Conservation (phyloP, 2,797 vertebrate genomes). For the Poliocrania exsul region DNA sequence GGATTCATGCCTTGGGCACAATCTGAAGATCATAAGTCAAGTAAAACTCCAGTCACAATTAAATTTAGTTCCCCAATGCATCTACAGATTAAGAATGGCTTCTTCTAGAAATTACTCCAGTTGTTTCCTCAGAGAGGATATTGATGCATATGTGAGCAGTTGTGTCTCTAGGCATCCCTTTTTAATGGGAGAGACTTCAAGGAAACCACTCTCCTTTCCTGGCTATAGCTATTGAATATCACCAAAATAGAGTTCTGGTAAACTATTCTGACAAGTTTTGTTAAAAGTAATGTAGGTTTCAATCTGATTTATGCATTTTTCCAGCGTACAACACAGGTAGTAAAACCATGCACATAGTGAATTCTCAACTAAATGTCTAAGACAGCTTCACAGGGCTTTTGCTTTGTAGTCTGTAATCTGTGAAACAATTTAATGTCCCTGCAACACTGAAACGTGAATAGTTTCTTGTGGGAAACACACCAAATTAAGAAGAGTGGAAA, state of each 20-base stretch:
- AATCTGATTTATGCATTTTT: neutral
- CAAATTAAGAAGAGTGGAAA: too few species aligned
- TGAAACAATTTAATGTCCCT: neutral
- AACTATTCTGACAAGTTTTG: neutral
- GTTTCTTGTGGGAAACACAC: neutral
- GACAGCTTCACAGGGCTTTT: neutral
- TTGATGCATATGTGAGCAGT: neutral
- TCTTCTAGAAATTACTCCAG: neutral
- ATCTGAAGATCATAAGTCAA: neutral
- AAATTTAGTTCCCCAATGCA: accelerated
- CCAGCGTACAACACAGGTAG: neutral
- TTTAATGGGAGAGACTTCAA: neutral
- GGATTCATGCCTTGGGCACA: neutral
- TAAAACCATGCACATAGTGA: neutral
- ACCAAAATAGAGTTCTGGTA: neutral
- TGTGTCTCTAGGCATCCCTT: neutral
- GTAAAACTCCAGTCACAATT: neutral
- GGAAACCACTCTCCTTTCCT: neutral
- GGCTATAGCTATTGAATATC: neutral
- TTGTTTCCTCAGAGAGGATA: neutral
- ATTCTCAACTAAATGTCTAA: neutral
- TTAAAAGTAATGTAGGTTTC: neutral
- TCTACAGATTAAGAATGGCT: neutral
- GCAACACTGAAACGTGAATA: neutral
- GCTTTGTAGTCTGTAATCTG: neutral